Evolutionary conservation across 2,797 vertebrate species (phyloP).

Genomic region (Enteromius paludinosus): DNA sequence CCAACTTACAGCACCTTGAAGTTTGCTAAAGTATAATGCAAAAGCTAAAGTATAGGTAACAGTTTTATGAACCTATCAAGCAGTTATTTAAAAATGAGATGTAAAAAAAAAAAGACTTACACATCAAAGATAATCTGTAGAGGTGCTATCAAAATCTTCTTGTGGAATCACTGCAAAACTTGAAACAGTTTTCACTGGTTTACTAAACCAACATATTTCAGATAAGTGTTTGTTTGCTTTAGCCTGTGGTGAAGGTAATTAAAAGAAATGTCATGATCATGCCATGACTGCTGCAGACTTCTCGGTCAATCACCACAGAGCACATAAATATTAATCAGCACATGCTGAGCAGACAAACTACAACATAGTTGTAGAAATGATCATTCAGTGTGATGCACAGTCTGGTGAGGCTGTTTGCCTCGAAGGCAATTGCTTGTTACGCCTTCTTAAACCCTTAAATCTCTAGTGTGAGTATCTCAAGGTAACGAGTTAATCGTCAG

Average conservation of each 20-base stretch:
- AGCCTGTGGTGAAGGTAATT: constrained; percentile 2
- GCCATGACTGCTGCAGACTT: constrained; percentile 25
- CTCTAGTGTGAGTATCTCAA: not conserved
- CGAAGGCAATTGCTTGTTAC: constrained; percentile 13
- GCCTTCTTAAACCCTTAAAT: constrained; percentile 14
- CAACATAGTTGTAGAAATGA: constrained; percentile 19
- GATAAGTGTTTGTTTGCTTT: constrained; percentile 7
- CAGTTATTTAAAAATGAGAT: constrained; percentile 1
- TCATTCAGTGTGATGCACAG: constrained; percentile 6
- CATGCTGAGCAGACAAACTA: constrained; percentile 22
- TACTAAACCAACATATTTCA: constrained; percentile 11
- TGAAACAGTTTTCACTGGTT: not conserved
- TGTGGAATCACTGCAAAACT: not conserved
- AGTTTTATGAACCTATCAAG: not conserved
- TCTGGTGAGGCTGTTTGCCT: not conserved
- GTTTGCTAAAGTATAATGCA: not conserved
- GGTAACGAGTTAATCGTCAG: constrained; percentile 37
- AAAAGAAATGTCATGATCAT: constrained; percentile 24
- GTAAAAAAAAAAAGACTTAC: not conserved
- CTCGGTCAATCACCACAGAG: constrained; percentile 4
- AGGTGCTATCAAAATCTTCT: not conserved
- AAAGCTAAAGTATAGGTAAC: not conserved
- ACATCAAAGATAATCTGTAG: constrained; percentile 22
- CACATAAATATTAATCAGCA: constrained; percentile 31
- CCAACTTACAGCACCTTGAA: not conserved